These are phyloP conservation scores for Limulus polyphemus DNA, from an alignment of 2,888 invertebrate species.

Conservation along the genomic window DNA sequence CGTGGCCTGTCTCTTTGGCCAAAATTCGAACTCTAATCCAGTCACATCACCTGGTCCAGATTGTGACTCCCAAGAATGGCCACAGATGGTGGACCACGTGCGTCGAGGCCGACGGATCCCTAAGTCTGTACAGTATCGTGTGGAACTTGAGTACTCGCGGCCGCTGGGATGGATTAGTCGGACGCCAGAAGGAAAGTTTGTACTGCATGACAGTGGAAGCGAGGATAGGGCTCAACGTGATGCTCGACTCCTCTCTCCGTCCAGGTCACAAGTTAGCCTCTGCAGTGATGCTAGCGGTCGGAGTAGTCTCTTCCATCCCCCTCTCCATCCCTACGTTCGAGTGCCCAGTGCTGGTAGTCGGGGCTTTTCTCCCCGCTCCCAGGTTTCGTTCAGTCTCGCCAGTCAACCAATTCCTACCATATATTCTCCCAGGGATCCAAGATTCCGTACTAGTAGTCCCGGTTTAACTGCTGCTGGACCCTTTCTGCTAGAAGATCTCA, in stretches of 20 bases:
- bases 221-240: conserved; percentile 26
- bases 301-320: conserved; percentile 8
- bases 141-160: conserved; percentile 30
- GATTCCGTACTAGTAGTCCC: conserved; percentile 31
- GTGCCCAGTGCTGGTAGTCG: conserved; percentile 20
- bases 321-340: no score
- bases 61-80: conserved; percentile 14
- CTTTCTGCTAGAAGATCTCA: conserved; percentile 47
- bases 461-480: conserved; percentile 22
- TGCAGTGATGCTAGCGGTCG: conserved; percentile 15
- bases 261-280: conserved; percentile 16
- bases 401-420: conserved; percentile 18
- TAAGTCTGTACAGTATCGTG: conserved; percentile 27
- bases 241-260: conserved; percentile 24
- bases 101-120: conserved; percentile 24
- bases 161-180: conserved; percentile 54
- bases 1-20: no score
- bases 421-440: conserved; percentile 25
- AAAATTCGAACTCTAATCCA: no score
- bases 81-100: conserved; percentile 8
- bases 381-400: conserved; percentile 3
- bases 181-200: conserved; percentile 60
- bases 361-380: conserved; percentile 7
- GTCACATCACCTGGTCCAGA: no score
- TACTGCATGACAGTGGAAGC: conserved; percentile 45